phyloP scores from a whole-genome alignment of 2,113 vertebrate genomes.

The Asarcornis scutulata region DNA sequence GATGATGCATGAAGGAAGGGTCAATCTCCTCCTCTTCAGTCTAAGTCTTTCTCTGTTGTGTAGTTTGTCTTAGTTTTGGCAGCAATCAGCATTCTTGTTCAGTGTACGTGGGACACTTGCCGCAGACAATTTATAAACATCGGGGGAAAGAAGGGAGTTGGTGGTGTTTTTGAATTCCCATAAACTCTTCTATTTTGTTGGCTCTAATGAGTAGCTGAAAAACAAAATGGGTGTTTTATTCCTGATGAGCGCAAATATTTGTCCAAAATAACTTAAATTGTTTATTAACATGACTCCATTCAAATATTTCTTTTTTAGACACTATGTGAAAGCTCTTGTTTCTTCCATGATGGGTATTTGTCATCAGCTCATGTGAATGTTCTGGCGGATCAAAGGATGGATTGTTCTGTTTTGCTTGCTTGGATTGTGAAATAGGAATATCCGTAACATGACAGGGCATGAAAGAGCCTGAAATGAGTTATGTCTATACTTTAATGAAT shows the following conservation, averaged over 20 bases:
- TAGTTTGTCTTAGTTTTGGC: constrained; percentile 1
- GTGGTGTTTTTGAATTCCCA: background rate
- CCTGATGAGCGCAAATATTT: constrained; percentile 33
- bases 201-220: background rate
- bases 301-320: constrained; percentile 59
- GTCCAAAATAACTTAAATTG: constrained; percentile 29
- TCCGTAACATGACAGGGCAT: constrained; percentile 37
- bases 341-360: constrained; percentile 50
- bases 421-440: constrained; percentile 62
- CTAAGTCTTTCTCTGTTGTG: background rate
- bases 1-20: background rate
- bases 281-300: constrained; percentile 40
- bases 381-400: constrained; percentile 60
- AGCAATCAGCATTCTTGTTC: background rate
- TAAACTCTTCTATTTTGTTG: background rate
- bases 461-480: constrained; percentile 48
- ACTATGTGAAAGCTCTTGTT: constrained; percentile 52
- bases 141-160: background rate
- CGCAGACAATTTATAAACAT: constrained; percentile 50
- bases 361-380: constrained; percentile 58
- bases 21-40: background rate
- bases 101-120: background rate
- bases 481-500: constrained; percentile 39
- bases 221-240: constrained; percentile 1
- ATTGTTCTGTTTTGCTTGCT: constrained; percentile 61